phyloP scores from a whole-genome alignment of 2,797 vertebrate genomes.

The Sebastes elongatus region DNA sequence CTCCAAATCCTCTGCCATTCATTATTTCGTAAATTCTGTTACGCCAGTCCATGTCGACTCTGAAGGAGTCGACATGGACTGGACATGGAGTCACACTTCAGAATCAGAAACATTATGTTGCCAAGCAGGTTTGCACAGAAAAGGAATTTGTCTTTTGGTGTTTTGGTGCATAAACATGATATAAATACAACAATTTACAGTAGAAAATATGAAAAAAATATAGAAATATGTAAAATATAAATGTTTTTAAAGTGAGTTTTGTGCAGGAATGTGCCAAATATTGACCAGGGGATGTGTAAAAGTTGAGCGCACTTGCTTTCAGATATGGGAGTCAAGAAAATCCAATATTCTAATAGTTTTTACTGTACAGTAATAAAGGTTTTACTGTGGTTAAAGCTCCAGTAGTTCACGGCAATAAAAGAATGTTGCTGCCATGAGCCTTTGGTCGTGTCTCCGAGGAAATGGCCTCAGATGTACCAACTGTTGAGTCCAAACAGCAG shows the following conservation, averaged over 20 bases:
- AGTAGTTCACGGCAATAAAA: neutral
- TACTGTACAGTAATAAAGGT: neutral
- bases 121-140: neutral
- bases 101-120: neutral
- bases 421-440: neutral
- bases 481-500: slow-evolving; percentile 30
- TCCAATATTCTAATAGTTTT: neutral
- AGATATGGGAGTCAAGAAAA: neutral
- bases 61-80: too few relatives aligned
- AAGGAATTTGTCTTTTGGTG: neutral
- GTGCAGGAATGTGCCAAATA: neutral
- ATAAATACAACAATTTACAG: neutral
- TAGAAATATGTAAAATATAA: neutral
- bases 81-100: too few relatives aligned
- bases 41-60: neutral
- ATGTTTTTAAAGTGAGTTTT: neutral
- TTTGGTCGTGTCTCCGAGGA: neutral
- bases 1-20: neutral
- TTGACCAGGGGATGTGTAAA: neutral
- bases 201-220: neutral
- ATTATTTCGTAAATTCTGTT: neutral
- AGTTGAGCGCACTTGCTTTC: neutral
- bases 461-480: slow-evolving; percentile 4
- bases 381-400: neutral
- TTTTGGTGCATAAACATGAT: neutral